Conservation (phyloP, 2,797 vertebrate species). For the Melanotaenia boesemani region DNA sequence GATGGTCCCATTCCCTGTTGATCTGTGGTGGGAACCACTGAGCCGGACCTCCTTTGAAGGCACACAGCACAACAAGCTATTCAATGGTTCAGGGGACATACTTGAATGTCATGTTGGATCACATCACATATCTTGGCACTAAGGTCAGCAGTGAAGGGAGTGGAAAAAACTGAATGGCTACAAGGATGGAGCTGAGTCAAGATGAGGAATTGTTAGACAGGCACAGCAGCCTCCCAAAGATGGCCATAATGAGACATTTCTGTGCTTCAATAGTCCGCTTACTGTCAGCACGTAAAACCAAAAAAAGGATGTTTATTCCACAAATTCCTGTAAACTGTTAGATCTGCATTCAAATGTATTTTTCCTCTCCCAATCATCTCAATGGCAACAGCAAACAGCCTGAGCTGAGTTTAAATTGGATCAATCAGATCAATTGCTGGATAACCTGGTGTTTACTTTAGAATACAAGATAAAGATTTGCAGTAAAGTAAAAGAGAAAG, state of each 20-base stretch:
- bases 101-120: conserved; percentile 78
- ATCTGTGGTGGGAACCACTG: conserved; percentile 36
- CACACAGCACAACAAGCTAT: conserved; percentile 62
- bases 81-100: conserved; percentile 66
- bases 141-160: conserved; percentile 69
- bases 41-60: conserved; percentile 40
- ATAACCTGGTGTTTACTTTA: conserved; percentile 13
- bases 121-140: conserved; percentile 69
- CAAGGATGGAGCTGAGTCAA: conserved; percentile 44
- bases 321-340: conserved; percentile 37
- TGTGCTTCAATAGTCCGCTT: not conserved
- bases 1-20: conserved; percentile 47
- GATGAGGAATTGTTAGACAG: conserved; percentile 27
- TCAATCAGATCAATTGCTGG: conserved; percentile 23
- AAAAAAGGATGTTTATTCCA: conserved; percentile 23
- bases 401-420: conserved; percentile 4
- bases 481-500: not conserved
- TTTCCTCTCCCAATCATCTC: conserved; percentile 23
- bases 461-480: conserved; percentile 8
- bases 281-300: conserved; percentile 1
- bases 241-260: conserved; percentile 7
- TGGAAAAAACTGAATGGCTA: conserved; percentile 42
- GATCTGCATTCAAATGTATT: conserved; percentile 48
- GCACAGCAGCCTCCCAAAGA: conserved; percentile 26
- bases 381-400: conserved; percentile 48